A percentile compares a stretch with the other conserved stretches of the same genome.
Conservation (phyloP, 1,140 invertebrate species). For the Alviniconcha marisindica region DNA sequence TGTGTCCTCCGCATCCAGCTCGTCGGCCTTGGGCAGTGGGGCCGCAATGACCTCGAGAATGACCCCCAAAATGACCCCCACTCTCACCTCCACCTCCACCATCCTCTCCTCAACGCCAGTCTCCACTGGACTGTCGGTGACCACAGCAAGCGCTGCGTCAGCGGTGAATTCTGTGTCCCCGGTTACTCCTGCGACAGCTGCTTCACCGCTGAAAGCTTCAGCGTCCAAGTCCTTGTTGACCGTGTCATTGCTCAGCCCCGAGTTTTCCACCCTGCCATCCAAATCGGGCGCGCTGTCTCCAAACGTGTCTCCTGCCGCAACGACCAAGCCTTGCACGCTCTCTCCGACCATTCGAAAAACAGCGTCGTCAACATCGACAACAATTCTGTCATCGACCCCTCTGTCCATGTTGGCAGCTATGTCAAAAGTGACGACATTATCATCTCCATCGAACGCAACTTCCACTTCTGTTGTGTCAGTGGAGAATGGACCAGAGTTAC, state of each 20-base stretch:
- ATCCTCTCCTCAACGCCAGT: constrained; percentile 6
- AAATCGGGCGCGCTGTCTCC: not conserved
- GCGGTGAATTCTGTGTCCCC: not conserved
- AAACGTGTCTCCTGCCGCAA: not conserved
- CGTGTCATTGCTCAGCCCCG: constrained; percentile 3
- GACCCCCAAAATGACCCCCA: not conserved
- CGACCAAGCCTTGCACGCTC: not conserved
- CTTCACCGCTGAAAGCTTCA: not conserved
- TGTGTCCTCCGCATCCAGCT: too few species aligned
- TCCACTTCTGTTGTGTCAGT: constrained; percentile 19
- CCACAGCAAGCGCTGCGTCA: not conserved
- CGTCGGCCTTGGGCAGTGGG: too few species aligned
- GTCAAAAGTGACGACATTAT: not conserved
- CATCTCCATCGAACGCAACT: not conserved
- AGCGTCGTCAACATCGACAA: not conserved
- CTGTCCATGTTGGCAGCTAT: constrained; percentile 25
- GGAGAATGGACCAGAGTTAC: not conserved
- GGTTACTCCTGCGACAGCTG: not conserved
- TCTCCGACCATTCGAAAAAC: constrained; percentile 13
- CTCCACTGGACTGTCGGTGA: not conserved
- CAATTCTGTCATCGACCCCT: constrained; percentile 5
- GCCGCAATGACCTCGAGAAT: too few species aligned
- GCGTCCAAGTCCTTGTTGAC: constrained; percentile 1
- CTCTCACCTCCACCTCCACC: not conserved
- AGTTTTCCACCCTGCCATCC: constrained; percentile 17